Evolutionary conservation across 2,888 invertebrate genomes (phyloP).

Genomic region (Argyra leucocephala): DNA sequence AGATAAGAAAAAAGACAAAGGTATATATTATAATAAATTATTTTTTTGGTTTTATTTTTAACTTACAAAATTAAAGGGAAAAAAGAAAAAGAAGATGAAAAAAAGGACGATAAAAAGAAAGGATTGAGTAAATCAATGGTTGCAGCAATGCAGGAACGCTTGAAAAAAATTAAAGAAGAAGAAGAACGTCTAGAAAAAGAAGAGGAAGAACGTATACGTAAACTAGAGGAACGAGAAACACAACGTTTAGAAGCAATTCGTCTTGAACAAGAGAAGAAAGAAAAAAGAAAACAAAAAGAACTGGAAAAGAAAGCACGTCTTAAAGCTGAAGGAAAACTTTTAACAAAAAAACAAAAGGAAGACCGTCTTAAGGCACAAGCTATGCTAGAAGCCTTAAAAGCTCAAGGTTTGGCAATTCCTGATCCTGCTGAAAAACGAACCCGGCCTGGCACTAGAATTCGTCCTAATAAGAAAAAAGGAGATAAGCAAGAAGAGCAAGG

Average conservation of each 20-base stretch:
- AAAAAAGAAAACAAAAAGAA: conserved; percentile 81
- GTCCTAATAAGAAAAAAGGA: conserved; percentile 56
- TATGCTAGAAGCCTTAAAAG: conserved; percentile 78
- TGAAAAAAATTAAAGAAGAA: conserved; percentile 81
- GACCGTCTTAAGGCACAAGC: conserved; percentile 81
- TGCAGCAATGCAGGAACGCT: conserved; percentile 83
- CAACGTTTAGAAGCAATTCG: conserved; percentile 64
- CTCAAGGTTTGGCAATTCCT: conserved; percentile 76
- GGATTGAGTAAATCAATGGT: conserved; percentile 79
- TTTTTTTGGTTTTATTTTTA: conserved; percentile 11
- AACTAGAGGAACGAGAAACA: conserved; percentile 64
- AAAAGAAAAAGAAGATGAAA: conserved; percentile 49
- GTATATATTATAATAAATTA: neutral
- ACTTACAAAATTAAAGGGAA: conserved; percentile 33
- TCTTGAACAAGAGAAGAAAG: conserved; percentile 78
- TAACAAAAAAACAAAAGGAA: conserved; percentile 88
- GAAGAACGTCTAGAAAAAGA: conserved; percentile 63
- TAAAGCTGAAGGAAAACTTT: conserved; percentile 91
- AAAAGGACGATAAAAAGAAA: conserved; percentile 47
- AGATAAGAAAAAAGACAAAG: conserved; percentile 32
- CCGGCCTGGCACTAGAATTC: conserved; percentile 65
- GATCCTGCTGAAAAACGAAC: conserved; percentile 55
- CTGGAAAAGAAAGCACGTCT: conserved; percentile 84
- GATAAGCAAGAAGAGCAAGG: conserved; percentile 41
- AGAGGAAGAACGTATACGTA: conserved; percentile 69